Evolutionary conservation across 2,888 invertebrate genomes (phyloP).

Genomic region (Leuctra nigra): DNA sequence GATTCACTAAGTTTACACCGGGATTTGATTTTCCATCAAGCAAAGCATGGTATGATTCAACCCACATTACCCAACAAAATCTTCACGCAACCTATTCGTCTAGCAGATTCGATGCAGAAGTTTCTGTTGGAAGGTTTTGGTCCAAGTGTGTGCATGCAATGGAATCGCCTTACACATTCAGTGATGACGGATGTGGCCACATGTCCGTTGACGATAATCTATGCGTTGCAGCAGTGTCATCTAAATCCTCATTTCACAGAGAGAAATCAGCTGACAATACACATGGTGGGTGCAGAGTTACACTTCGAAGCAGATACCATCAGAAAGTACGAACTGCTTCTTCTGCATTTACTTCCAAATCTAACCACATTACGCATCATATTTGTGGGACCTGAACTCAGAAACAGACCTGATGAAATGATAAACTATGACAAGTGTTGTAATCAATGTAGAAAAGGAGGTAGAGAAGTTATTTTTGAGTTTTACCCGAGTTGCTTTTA

Average conservation of each 20-base stretch:
- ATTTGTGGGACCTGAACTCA: slow-evolving; percentile 59
- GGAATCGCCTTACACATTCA: slow-evolving; percentile 19
- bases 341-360: slow-evolving; percentile 55
- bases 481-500: slow-evolving; percentile 35
- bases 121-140: slow-evolving; percentile 19
- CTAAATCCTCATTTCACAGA: slow-evolving; percentile 27
- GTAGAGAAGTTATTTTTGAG: slow-evolving; percentile 25
- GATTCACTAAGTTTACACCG: slow-evolving; percentile 53
- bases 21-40: slow-evolving; percentile 52
- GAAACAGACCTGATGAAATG: background rate
- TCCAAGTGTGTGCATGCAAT: background rate
- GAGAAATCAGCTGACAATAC: slow-evolving; percentile 38
- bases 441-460: slow-evolving; percentile 21
- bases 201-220: slow-evolving; percentile 32
- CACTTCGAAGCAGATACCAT: slow-evolving; percentile 63
- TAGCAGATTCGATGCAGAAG: slow-evolving; percentile 22
- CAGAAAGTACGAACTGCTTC: slow-evolving; percentile 63
- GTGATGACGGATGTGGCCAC: slow-evolving; percentile 33
- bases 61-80: slow-evolving; percentile 51
- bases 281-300: slow-evolving; percentile 60
- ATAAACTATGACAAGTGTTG: slow-evolving; percentile 17
- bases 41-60: slow-evolving; percentile 49
- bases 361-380: slow-evolving; percentile 50
- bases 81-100: slow-evolving; percentile 32
- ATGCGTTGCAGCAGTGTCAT: slow-evolving; percentile 37